These are phyloP conservation scores for Puntigrus tetrazona DNA, from an alignment of 2,113 vertebrate genomes.

Conservation along the genomic window DNA sequence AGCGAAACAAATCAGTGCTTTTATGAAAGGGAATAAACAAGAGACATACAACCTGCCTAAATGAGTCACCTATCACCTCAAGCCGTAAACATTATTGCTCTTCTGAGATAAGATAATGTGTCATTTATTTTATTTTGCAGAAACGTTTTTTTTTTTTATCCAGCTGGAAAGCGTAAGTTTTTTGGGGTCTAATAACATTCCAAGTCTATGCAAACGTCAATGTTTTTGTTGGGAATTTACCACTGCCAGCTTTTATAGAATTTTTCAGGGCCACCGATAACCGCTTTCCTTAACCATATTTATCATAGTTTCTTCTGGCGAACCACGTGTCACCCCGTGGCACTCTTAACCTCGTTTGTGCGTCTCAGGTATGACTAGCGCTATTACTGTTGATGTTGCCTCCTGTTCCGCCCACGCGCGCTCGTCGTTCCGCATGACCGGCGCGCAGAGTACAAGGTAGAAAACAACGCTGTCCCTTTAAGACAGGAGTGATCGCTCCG, in stretches of 20 bases:
- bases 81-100: neutral
- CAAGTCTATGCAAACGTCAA: neutral
- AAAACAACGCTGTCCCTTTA: conserved; percentile 56
- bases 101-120: neutral
- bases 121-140: neutral
- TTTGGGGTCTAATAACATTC: neutral
- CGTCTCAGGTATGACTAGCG: conserved; percentile 28
- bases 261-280: neutral
- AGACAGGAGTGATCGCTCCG: conserved; percentile 35
- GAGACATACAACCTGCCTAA: neutral
- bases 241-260: neutral
- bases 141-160: neutral
- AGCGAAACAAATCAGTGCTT: neutral
- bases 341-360: conserved; percentile 14
- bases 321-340: conserved; percentile 3
- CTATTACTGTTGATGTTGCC: neutral
- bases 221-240: neutral
- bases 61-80: neutral
- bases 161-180: neutral
- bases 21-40: neutral
- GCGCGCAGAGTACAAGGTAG: conserved; percentile 5
- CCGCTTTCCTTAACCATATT: neutral
- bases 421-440: conserved; percentile 29
- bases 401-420: conserved; percentile 30
- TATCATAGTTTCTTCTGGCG: neutral